phyloP scores from a whole-genome alignment of 2,113 vertebrate genomes.

The Oryzias javanicus region DNA sequence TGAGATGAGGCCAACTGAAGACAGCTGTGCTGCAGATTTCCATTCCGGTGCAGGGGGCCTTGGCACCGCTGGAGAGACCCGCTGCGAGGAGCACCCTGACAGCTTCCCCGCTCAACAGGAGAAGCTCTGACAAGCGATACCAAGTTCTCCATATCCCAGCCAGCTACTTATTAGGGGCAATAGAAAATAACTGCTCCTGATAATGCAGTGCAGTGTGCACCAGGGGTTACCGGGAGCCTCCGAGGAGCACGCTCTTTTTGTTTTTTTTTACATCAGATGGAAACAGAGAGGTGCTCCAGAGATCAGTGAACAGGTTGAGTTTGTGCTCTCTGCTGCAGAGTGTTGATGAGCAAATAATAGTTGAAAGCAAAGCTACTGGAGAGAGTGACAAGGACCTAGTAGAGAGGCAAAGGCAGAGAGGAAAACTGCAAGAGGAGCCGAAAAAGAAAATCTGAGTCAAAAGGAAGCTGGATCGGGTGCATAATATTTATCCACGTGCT shows the following conservation, averaged over 20 bases:
- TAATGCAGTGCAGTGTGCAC: conserved; percentile 19
- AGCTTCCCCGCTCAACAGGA: conserved; percentile 26
- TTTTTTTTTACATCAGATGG: conserved; percentile 9
- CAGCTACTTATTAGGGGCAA: conserved; percentile 49
- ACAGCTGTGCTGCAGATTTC: conserved; percentile 13
- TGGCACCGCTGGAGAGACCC: background rate
- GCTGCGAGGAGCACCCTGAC: conserved; percentile 45
- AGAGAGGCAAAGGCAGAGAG: conserved; percentile 23
- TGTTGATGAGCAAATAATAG: conserved; percentile 25
- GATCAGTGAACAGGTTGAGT: conserved; percentile 31
- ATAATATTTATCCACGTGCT: too few species aligned
- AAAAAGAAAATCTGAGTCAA: background rate
- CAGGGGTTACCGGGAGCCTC: background rate
- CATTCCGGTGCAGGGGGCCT: conserved; percentile 19
- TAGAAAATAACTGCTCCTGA: conserved; percentile 32
- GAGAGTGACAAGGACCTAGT: background rate
- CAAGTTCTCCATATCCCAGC: conserved; percentile 29
- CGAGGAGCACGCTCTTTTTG: conserved; percentile 1
- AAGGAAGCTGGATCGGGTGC: background rate
- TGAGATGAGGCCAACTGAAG: conserved; percentile 11
- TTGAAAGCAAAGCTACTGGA: background rate
- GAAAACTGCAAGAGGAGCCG: background rate
- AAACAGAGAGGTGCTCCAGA: conserved; percentile 10
- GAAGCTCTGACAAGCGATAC: conserved; percentile 47
- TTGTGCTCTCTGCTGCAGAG: background rate